Evolutionary conservation across 2,888 invertebrate genomes (phyloP).

Genomic region (Zelleria hepariella): DNA sequence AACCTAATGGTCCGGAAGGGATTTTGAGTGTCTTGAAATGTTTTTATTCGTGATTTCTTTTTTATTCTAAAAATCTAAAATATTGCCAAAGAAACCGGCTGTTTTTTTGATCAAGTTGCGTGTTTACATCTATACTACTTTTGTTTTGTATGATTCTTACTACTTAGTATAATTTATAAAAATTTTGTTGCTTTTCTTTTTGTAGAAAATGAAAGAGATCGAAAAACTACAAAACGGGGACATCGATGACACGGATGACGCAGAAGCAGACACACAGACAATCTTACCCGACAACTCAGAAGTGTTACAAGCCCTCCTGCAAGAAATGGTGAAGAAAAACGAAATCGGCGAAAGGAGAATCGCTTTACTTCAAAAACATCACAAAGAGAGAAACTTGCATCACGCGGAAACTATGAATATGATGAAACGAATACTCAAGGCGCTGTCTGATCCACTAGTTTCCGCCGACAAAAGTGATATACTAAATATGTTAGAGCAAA

Average conservation of each 20-base stretch:
- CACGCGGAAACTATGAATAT: neutral
- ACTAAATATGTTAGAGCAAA: neutral
- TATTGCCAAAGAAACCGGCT: no score
- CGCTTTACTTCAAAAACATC: neutral
- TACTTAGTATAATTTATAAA: no score
- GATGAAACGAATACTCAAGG: neutral
- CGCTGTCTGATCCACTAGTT: neutral
- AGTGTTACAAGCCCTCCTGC: neutral
- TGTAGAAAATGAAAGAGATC: neutral
- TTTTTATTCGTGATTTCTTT: no score
- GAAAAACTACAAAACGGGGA: neutral
- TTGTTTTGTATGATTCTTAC: no score
- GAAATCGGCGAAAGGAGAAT: neutral
- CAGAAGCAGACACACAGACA: neutral
- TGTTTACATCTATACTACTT: no score
- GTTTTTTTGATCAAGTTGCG: no score
- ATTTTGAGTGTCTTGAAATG: no score
- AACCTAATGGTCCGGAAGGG: no score
- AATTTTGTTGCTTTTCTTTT: neutral
- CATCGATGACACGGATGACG: no score
- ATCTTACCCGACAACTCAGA: neutral
- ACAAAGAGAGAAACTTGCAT: neutral
- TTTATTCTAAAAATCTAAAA: no score
- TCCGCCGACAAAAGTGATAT: neutral
- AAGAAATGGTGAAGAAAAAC: neutral